phyloP scores from a whole-genome alignment of 2,797 vertebrate species.

The Sylvilagus floridanus region DNA sequence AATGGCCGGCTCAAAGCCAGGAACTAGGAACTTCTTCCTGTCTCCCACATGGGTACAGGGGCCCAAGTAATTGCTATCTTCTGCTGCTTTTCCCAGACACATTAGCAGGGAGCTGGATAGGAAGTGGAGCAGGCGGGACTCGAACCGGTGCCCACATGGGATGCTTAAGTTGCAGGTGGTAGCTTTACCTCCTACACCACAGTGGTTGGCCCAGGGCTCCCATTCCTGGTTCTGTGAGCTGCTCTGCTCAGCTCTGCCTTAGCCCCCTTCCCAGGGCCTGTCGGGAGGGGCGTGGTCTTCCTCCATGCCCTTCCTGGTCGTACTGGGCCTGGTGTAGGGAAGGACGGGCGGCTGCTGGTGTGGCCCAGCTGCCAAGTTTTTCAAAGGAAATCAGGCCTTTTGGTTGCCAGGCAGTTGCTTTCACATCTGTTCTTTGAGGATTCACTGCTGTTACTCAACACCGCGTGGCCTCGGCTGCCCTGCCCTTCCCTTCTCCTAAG shows the following conservation, averaged over 20 bases:
- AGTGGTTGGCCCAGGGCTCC: too few relatives aligned
- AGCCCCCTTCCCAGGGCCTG: not conserved
- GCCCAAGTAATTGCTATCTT: too few relatives aligned
- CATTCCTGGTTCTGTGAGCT: too few relatives aligned
- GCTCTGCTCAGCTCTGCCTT: accelerated
- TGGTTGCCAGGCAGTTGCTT: constrained; percentile 59
- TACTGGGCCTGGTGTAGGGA: not conserved
- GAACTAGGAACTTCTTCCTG: too few relatives aligned
- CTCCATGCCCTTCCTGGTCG: not conserved
- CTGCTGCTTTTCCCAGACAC: too few relatives aligned
- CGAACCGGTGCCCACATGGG: too few relatives aligned
- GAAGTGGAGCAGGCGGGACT: too few relatives aligned
- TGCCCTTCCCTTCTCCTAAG: constrained; percentile 46
- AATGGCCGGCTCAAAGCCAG: too few relatives aligned
- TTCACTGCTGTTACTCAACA: constrained; percentile 68
- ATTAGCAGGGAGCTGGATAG: too few relatives aligned
- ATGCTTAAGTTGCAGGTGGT: too few relatives aligned
- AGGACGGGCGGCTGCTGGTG: not conserved
- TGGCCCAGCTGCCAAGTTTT: constrained; percentile 52
- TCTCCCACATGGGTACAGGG: too few relatives aligned
- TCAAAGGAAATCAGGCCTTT: constrained; percentile 65
- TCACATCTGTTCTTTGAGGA: constrained; percentile 76
- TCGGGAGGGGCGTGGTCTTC: not conserved
- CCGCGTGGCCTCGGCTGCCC: constrained; percentile 50
- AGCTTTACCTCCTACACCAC: too few relatives aligned